A percentile compares a stretch with the other conserved stretches of the same genome.
These are phyloP conservation scores for Rhynchomys soricoides DNA, from an alignment of 2,113 vertebrate species.

Conservation along the genomic window DNA sequence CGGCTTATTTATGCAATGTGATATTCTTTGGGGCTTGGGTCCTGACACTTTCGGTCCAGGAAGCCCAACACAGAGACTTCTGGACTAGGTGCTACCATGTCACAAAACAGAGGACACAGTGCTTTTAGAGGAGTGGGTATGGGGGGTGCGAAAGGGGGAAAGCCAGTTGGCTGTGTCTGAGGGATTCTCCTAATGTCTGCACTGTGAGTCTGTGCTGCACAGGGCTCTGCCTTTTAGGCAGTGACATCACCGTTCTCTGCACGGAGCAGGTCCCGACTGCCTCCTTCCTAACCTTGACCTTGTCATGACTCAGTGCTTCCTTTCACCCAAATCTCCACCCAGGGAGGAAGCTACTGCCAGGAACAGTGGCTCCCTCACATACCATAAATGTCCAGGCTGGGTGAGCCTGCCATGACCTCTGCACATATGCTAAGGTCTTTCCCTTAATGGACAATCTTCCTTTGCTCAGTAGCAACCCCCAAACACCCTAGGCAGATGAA, in stretches of 20 bases:
- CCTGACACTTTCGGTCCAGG: background rate
- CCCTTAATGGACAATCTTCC: slow-evolving; percentile 25
- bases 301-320: background rate
- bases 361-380: background rate
- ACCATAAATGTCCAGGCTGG: background rate
- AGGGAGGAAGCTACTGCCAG: background rate
- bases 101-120: background rate
- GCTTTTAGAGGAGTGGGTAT: rapidly evolving
- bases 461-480: background rate
- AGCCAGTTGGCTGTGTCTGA: rapidly evolving
- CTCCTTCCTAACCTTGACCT: background rate
- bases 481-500: background rate
- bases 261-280: background rate
- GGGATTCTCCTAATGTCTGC: rapidly evolving
- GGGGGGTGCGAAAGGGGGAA: too few relatives aligned
- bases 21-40: background rate
- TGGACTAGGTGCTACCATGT: background rate
- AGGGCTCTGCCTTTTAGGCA: background rate
- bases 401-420: background rate
- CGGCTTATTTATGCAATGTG: too few relatives aligned
- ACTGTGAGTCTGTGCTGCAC: too few relatives aligned
- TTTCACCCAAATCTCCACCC: background rate
- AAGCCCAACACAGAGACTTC: background rate
- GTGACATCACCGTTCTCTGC: background rate
- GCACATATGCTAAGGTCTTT: background rate